Conservation (phyloP, 2,888 invertebrate genomes). For the Steinernema hermaphroditum region DNA sequence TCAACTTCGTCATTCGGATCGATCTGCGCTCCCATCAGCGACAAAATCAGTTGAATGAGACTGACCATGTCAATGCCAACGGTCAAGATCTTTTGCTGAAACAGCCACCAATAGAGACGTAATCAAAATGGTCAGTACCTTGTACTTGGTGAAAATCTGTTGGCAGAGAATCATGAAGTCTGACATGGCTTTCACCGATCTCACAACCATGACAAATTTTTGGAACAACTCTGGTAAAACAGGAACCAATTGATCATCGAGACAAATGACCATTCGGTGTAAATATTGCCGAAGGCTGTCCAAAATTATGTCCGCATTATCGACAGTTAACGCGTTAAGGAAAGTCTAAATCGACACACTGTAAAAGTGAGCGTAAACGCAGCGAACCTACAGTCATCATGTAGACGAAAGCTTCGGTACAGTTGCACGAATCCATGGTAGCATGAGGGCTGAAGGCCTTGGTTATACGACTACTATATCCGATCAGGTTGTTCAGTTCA, state of each 20-base stretch:
- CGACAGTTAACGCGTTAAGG: slow-evolving; percentile 41
- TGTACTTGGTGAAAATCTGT: slow-evolving; percentile 72
- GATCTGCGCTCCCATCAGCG: background rate
- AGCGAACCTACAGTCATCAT: slow-evolving; percentile 68
- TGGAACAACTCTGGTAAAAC: slow-evolving; percentile 70
- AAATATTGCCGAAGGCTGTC: slow-evolving; percentile 71
- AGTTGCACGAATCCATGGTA: slow-evolving; percentile 71
- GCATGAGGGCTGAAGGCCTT: slow-evolving; percentile 72
- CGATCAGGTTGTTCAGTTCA: slow-evolving; percentile 62
- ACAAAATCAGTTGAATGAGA: background rate
- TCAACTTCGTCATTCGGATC: slow-evolving; percentile 21
- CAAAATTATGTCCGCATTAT: slow-evolving; percentile 60
- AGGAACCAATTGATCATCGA: slow-evolving; percentile 71
- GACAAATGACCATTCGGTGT: slow-evolving; percentile 72
- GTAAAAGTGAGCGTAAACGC: background rate
- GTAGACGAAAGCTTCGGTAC: slow-evolving; percentile 70
- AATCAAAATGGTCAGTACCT: slow-evolving; percentile 65
- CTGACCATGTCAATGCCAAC: slow-evolving; percentile 14
- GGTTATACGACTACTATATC: slow-evolving; percentile 70
- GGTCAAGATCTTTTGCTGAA: slow-evolving; percentile 14
- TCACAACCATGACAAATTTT: slow-evolving; percentile 68
- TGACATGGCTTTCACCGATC: slow-evolving; percentile 66
- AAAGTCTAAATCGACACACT: slow-evolving; percentile 43
- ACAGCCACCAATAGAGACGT: background rate
- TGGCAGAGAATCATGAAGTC: slow-evolving; percentile 72